phyloP scores from a whole-genome alignment of 2,797 vertebrate species.

The Gymnoscopelus braueri region DNA sequence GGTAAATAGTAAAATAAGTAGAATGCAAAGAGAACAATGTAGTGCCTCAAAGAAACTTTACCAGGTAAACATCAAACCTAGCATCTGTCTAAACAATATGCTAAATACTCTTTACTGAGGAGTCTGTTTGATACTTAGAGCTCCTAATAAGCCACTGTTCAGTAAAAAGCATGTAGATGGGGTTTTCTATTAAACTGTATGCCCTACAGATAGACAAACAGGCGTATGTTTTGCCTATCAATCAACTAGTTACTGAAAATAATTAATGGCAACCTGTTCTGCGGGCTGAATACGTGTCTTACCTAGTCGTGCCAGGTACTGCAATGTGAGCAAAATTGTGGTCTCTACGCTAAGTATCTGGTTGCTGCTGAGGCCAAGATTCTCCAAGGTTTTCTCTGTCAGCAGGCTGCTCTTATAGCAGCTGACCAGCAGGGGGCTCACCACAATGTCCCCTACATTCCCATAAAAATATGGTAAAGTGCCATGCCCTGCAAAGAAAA shows the following conservation, averaged over 20 bases:
- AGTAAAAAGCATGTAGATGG: not conserved
- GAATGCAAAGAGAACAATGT: too few species aligned
- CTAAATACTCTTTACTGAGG: not conserved
- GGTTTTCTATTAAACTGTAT: not conserved
- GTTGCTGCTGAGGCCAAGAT: conserved; percentile 85
- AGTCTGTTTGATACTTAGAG: not conserved
- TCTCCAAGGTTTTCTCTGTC: conserved; percentile 88
- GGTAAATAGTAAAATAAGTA: too few species aligned
- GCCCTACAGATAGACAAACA: not conserved
- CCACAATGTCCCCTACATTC: conserved; percentile 95
- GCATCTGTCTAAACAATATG: too few species aligned
- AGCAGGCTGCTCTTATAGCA: conserved; percentile 94
- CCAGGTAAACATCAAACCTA: too few species aligned
- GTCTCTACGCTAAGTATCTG: conserved; percentile 93
- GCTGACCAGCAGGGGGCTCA: conserved; percentile 96
- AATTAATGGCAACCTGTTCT: not conserved
- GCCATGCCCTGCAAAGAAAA: conserved; percentile 87
- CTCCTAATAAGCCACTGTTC: not conserved
- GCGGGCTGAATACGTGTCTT: conserved; percentile 41
- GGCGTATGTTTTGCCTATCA: not conserved
- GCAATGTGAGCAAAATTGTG: conserved; percentile 94
- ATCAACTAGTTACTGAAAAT: too few species aligned
- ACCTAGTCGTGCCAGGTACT: conserved; percentile 96
- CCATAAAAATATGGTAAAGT: conserved; percentile 99
- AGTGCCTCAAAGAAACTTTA: too few species aligned